Evolutionary conservation across 2,888 invertebrate species (phyloP).

Genomic region (Orchestes rusci): DNA sequence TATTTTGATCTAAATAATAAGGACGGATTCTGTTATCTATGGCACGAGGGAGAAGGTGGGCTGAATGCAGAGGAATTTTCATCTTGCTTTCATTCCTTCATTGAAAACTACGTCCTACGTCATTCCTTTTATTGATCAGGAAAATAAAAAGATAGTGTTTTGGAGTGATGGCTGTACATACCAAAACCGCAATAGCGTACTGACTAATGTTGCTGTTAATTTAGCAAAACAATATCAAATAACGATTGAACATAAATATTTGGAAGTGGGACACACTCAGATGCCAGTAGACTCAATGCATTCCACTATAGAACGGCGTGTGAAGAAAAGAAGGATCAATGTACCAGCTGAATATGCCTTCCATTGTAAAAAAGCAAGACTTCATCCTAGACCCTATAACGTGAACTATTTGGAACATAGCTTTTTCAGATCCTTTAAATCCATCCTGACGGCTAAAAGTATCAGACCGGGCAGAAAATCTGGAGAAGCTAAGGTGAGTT

Average conservation of each 20-base stretch:
- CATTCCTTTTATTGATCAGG: neutral
- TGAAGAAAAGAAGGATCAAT: constrained; percentile 1
- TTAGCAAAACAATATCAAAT: constrained; percentile 1
- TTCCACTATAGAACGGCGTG: constrained; percentile 4
- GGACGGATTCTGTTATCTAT: constrained; percentile 15
- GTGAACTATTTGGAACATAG: constrained; percentile 8
- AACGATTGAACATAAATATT: constrained; percentile 7
- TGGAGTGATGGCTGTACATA: constrained; percentile 5
- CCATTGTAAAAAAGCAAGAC: constrained; percentile 3
- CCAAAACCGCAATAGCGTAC: neutral
- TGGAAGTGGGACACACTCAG: constrained; percentile 3
- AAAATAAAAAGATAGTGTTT: neutral
- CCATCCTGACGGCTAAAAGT: constrained; percentile 1
- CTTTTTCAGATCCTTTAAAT: constrained; percentile 6
- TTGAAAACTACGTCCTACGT: constrained; percentile 6
- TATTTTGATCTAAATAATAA: constrained; percentile 6
- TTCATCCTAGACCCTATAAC: constrained; percentile 1
- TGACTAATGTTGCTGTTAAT: constrained; percentile 2
- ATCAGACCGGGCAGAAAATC: constrained; percentile 7
- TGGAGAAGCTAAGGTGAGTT: too few relatives aligned
- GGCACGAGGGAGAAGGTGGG: constrained; percentile 14
- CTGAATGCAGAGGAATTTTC: constrained; percentile 14
- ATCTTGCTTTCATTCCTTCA: constrained; percentile 6
- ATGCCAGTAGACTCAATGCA: constrained; percentile 6
- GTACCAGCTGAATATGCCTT: constrained; percentile 1